Conservation (phyloP, 2,888 invertebrate genomes). For the Gnatocerus cornutus region DNA sequence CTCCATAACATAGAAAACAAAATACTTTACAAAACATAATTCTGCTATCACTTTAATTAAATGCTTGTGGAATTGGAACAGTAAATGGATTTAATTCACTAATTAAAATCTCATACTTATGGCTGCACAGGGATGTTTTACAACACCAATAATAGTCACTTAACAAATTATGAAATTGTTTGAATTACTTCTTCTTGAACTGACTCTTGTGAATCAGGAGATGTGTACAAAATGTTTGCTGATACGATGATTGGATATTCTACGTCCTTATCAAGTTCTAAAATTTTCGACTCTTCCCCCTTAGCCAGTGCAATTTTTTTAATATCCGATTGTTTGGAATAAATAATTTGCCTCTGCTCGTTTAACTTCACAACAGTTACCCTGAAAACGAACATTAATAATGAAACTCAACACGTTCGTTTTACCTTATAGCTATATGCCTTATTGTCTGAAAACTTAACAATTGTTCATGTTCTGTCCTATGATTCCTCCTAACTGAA, state of each 20-base stretch:
- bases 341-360: constrained; percentile 78
- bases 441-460: constrained; percentile 75
- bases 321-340: constrained; percentile 77
- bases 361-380: constrained; percentile 78
- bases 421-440: constrained; percentile 65
- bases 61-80: constrained; percentile 11
- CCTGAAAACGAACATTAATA: constrained; percentile 65
- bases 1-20: constrained; percentile 10
- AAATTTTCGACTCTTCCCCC: constrained; percentile 77
- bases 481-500: constrained; percentile 77
- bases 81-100: too few relatives aligned
- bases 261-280: constrained; percentile 75
- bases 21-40: constrained; percentile 38
- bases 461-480: constrained; percentile 77
- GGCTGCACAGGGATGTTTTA: background rate
- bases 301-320: constrained; percentile 75
- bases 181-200: constrained; percentile 61
- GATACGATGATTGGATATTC: constrained; percentile 81
- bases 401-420: background rate
- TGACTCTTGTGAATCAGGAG: constrained; percentile 69
- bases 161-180: constrained; percentile 52
- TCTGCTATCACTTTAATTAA: constrained; percentile 21
- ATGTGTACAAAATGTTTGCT: constrained; percentile 79
- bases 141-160: constrained; percentile 2
- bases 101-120: background rate